phyloP scores from a whole-genome alignment of 2,113 vertebrate species.

The Pedionomus torquatus region DNA sequence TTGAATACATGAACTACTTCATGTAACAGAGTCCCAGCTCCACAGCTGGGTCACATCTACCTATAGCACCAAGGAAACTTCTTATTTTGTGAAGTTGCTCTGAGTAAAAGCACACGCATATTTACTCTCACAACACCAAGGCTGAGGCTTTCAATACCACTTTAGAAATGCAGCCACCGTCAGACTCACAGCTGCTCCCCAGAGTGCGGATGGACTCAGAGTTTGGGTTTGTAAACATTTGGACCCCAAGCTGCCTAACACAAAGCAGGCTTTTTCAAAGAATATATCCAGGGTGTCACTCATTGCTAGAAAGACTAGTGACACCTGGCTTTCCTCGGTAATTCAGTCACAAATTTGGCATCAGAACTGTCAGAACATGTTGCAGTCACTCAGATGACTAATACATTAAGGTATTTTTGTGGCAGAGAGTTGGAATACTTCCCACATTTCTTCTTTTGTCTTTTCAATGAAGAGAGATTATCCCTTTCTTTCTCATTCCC shows the following conservation, averaged over 20 bases:
- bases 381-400: neutral
- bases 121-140: neutral
- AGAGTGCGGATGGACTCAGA: neutral
- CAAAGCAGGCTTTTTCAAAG: neutral
- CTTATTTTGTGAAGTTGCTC: neutral
- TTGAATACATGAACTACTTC: neutral
- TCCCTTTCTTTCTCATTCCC: neutral
- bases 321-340: neutral
- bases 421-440: neutral
- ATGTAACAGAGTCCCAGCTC: neutral
- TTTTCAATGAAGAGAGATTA: neutral
- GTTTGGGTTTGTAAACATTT: neutral
- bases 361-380: neutral
- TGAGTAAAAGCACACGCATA: neutral
- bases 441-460: neutral
- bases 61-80: neutral
- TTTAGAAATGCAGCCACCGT: neutral
- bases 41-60: neutral
- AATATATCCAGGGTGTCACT: neutral
- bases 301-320: neutral
- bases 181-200: neutral
- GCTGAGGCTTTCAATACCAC: neutral
- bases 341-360: neutral
- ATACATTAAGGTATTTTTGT: constrained; percentile 8
- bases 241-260: neutral